Percentiles rank a stretch among this genome's conserved stretches.
Conservation (phyloP, 2,888 invertebrate genomes). For the Megamerina dolium region DNA sequence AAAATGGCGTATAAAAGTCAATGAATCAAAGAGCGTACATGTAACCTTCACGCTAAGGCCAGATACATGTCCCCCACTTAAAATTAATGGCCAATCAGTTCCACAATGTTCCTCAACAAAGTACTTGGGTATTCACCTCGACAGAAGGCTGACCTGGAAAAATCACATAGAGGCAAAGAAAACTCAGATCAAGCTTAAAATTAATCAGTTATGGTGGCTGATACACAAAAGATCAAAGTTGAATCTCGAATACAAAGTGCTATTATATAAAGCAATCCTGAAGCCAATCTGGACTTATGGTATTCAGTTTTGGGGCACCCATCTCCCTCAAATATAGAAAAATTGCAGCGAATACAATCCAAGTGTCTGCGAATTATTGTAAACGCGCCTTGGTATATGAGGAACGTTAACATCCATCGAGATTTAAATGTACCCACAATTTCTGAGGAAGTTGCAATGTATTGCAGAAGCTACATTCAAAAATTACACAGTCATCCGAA, state of each 20-base stretch:
- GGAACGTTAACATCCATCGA: background rate
- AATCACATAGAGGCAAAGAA: background rate
- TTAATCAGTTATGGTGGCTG: background rate
- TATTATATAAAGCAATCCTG: constrained; percentile 5
- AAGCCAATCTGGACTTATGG: constrained; percentile 7
- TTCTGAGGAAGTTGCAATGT: too few relatives aligned
- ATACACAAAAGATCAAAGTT: background rate
- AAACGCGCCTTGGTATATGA: constrained; percentile 9
- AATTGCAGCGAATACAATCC: constrained; percentile 2
- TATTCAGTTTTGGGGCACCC: constrained; percentile 5
- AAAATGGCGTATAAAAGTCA: too few relatives aligned
- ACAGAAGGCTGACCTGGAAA: too few relatives aligned
- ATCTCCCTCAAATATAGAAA: background rate
- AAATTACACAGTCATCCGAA: too few relatives aligned
- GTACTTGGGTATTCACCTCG: too few relatives aligned
- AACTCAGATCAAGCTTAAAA: background rate
- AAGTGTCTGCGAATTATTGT: background rate
- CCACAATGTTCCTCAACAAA: too few relatives aligned
- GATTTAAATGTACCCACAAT: too few relatives aligned
- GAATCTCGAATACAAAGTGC: background rate
- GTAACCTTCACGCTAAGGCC: too few relatives aligned
- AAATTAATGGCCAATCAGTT: too few relatives aligned
- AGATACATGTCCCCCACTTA: too few relatives aligned
- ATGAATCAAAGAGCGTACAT: too few relatives aligned
- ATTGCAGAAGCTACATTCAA: too few relatives aligned